These are phyloP conservation scores for Heterotis niloticus DNA, from an alignment of 2,113 vertebrate genomes.

Conservation along the genomic window DNA sequence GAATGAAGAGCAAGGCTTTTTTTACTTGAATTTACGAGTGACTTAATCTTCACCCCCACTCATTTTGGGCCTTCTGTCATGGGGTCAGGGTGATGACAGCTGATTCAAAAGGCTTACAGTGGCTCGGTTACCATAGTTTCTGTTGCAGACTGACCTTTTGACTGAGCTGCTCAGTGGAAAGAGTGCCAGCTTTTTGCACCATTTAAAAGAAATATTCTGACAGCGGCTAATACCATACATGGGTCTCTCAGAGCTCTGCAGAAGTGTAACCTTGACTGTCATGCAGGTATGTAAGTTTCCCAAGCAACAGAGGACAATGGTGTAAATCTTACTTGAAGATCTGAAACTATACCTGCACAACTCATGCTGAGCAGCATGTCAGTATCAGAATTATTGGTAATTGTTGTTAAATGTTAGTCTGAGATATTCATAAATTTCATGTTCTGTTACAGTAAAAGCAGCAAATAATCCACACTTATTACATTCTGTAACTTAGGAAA, in stretches of 20 bases:
- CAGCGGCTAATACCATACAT: neutral
- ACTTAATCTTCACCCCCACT: neutral
- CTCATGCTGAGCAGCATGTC: neutral
- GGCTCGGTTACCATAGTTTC: conserved; percentile 68
- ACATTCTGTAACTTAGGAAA: too few species aligned
- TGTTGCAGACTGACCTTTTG: conserved; percentile 65
- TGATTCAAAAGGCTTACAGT: neutral
- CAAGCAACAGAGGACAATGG: neutral
- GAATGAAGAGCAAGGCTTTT: too few species aligned
- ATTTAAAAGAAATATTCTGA: conserved; percentile 1
- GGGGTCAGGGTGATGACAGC: neutral
- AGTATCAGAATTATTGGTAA: too few species aligned
- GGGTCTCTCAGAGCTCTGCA: neutral
- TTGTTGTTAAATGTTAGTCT: too few species aligned
- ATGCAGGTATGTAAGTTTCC: neutral
- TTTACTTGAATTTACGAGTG: too few species aligned
- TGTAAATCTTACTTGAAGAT: neutral
- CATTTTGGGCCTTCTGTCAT: neutral
- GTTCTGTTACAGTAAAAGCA: too few species aligned
- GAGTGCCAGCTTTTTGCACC: neutral
- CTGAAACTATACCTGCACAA: neutral
- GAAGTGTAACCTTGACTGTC: neutral
- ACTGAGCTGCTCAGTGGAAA: neutral
- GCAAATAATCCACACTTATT: too few species aligned
- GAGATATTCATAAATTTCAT: too few species aligned